phyloP scores from a whole-genome alignment of 2,797 vertebrate genomes.

The Philypnodon macrostomus region DNA sequence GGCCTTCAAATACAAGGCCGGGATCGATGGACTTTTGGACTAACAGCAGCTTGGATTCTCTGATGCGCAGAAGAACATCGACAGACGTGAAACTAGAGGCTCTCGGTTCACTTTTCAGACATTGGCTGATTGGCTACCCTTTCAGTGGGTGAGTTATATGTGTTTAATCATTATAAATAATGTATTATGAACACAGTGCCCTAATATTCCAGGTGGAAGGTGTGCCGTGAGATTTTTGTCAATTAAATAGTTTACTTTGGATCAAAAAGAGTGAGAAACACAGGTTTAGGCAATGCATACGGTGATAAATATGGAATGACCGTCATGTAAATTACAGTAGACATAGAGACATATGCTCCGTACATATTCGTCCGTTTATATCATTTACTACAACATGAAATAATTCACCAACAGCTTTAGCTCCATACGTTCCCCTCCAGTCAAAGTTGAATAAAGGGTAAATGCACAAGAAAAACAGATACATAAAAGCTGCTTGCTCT shows the following conservation, averaged over 20 bases:
- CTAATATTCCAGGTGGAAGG: no score
- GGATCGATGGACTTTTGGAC: constrained; percentile 36
- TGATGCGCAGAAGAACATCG: constrained; percentile 33
- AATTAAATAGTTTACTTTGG: no score
- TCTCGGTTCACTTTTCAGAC: constrained; percentile 29
- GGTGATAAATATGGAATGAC: no score
- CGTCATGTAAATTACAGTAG: background rate
- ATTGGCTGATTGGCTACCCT: no score
- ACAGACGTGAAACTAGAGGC: no score
- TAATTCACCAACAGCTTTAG: constrained; percentile 29
- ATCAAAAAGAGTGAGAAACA: no score
- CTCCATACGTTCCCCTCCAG: constrained; percentile 34
- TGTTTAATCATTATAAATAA: no score
- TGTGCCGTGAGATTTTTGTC: no score
- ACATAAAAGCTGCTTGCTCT: constrained; percentile 40
- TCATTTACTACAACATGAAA: constrained; percentile 19
- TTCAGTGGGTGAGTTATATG: no score
- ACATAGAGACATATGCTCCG: background rate
- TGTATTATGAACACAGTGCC: no score
- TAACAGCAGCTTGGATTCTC: constrained; percentile 25
- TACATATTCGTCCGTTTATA: constrained; percentile 7
- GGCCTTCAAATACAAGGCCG: constrained; percentile 23
- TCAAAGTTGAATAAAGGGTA: constrained; percentile 51
- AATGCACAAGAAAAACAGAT: constrained; percentile 45
- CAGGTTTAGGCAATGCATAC: no score